phyloP scores from a whole-genome alignment of 2,797 vertebrate genomes.

The Vultur gryphus region DNA sequence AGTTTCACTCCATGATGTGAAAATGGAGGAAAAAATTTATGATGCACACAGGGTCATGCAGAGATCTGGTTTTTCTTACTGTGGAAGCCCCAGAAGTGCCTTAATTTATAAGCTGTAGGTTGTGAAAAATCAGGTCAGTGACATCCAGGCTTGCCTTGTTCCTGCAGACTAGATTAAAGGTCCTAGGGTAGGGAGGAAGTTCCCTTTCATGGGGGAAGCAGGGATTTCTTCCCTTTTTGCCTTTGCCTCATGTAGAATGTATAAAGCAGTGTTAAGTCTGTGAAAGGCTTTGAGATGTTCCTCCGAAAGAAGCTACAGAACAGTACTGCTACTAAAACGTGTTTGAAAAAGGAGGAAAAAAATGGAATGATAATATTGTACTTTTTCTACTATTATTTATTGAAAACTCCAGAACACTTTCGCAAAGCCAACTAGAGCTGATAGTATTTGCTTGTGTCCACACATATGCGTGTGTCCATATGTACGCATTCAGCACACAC shows the following conservation, averaged over 20 bases:
- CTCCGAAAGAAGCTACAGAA: background rate
- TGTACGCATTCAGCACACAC: background rate
- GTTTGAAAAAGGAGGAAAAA: background rate
- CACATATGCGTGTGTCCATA: background rate
- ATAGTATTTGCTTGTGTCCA: background rate
- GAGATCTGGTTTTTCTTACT: background rate
- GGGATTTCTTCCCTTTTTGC: background rate
- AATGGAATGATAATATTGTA: background rate
- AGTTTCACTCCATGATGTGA: background rate
- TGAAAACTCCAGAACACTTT: background rate
- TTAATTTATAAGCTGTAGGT: background rate
- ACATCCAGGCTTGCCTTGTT: background rate
- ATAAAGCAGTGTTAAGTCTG: background rate
- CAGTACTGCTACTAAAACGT: background rate
- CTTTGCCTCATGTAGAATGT: background rate
- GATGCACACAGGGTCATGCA: background rate
- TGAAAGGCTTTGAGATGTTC: background rate
- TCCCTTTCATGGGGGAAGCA: background rate
- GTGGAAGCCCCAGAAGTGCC: background rate
- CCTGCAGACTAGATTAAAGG: background rate
- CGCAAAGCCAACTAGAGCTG: background rate
- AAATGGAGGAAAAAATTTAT: background rate
- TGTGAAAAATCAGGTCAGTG: background rate
- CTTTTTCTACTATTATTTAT: background rate
- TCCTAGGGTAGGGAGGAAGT: background rate